Percentiles rank a stretch among this genome's conserved stretches.
These are phyloP conservation scores for Meteorus cinctellus DNA, from an alignment of 2,888 invertebrate species.

Conservation along the genomic window DNA sequence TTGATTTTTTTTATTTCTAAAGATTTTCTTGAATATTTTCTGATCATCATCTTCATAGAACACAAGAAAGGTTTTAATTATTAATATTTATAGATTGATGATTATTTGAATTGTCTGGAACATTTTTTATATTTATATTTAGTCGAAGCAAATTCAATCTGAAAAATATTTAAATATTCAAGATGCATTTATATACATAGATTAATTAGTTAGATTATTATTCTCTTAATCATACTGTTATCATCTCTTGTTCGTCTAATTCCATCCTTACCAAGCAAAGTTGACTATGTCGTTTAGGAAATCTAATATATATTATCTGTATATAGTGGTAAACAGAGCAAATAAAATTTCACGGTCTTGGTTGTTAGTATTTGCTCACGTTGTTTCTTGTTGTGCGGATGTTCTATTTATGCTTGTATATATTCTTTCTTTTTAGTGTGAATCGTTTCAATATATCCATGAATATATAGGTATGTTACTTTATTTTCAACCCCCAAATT, in stretches of 20 bases:
- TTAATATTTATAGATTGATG: no score
- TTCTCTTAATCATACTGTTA: not conserved
- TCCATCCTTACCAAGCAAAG: not conserved
- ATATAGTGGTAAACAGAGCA: not conserved
- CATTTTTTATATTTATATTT: not conserved
- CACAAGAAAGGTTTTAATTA: no score
- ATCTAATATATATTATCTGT: not conserved
- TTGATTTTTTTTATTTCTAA: no score
- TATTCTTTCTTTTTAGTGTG: not conserved
- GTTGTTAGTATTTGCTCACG: not conserved
- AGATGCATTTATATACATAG: not conserved
- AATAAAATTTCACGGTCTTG: conserved; percentile 6
- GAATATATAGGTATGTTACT: no score
- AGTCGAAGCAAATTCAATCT: not conserved
- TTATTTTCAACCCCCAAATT: no score
- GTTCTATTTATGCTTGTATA: not conserved
- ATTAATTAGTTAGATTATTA: not conserved
- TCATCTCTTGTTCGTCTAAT: not conserved
- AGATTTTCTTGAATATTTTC: no score
- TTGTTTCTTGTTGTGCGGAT: not conserved
- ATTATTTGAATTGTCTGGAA: not conserved
- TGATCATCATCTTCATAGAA: no score
- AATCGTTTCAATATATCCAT: not conserved
- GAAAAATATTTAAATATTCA: not conserved
- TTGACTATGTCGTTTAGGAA: not conserved